Evolutionary conservation across 2,888 invertebrate genomes (phyloP).

Genomic region (Macrosoma leucophasiata): DNA sequence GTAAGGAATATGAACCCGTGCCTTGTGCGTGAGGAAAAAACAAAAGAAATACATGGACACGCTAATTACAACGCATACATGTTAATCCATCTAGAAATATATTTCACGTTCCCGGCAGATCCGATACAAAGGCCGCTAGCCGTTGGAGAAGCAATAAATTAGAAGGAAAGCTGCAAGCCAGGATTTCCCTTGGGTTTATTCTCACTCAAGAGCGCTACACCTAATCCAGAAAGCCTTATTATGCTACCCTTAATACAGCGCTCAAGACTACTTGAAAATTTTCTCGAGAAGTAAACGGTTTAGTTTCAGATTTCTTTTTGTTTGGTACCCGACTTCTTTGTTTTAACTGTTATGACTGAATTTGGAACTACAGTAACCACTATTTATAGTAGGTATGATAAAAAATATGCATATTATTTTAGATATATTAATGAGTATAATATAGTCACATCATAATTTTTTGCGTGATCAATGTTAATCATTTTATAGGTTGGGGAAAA

Average conservation of each 20-base stretch:
- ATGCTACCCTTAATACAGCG: conserved; percentile 73
- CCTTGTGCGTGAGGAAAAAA: conserved; percentile 18
- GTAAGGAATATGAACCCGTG: too few species aligned
- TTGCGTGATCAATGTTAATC: too few species aligned
- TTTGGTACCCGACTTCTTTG: conserved; percentile 22
- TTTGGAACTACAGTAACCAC: too few species aligned
- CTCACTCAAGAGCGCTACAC: conserved; percentile 73
- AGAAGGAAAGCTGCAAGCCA: conserved; percentile 71
- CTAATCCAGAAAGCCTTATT: conserved; percentile 76
- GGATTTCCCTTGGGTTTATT: conserved; percentile 75
- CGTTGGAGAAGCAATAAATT: conserved; percentile 72
- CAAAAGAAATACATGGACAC: conserved; percentile 37
- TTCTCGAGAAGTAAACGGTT: conserved; percentile 61
- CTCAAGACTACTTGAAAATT: conserved; percentile 75
- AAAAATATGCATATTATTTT: too few species aligned
- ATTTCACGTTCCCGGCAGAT: conserved; percentile 65
- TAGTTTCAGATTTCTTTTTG: conserved; percentile 43
- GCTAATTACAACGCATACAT: conserved; percentile 63
- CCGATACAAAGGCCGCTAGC: conserved; percentile 72
- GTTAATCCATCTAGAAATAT: conserved; percentile 70
- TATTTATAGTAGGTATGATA: too few species aligned
- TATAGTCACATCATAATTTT: too few species aligned
- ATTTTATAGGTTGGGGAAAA: too few species aligned
- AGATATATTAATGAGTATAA: too few species aligned
- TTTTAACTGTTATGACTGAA: too few species aligned